phyloP scores from a whole-genome alignment of 2,888 invertebrate species.

The Gari tellinella region DNA sequence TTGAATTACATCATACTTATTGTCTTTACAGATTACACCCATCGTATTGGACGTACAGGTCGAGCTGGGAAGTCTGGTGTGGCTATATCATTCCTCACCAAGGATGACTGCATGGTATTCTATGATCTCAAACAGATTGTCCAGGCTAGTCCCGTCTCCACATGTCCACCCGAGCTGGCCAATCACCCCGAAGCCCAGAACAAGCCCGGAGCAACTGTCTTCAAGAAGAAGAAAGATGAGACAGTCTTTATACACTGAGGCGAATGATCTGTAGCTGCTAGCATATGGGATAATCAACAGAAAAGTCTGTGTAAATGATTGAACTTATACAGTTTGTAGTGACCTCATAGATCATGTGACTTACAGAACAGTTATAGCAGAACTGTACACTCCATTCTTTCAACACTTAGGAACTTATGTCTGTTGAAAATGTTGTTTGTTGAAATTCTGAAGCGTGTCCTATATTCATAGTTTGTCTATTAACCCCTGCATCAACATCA shows the following conservation, averaged over 20 bases:
- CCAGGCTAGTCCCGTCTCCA: constrained; percentile 94
- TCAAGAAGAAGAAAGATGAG: constrained; percentile 88
- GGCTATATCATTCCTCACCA: constrained; percentile 98
- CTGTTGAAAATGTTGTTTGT: too few relatives aligned
- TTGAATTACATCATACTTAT: too few relatives aligned
- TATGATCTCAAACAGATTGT: constrained; percentile 97
- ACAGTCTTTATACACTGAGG: constrained; percentile 67
- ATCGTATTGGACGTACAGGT: constrained; percentile 99
- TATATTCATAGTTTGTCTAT: too few relatives aligned
- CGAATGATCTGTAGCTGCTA: not conserved
- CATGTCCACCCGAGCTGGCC: constrained; percentile 97
- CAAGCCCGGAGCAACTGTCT: constrained; percentile 96
- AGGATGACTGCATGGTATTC: constrained; percentile 97
- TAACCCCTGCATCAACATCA: too few relatives aligned
- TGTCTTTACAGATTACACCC: constrained; percentile 88
- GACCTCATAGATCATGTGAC: too few relatives aligned
- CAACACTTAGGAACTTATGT: too few relatives aligned
- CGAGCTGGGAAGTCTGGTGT: constrained; percentile 99
- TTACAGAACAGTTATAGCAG: too few relatives aligned
- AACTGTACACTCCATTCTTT: too few relatives aligned
- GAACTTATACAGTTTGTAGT: too few relatives aligned
- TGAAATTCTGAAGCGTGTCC: too few relatives aligned
- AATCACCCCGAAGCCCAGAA: constrained; percentile 99
- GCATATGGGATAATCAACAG: too few relatives aligned
- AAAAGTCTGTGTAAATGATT: too few relatives aligned